Conservation (phyloP, 2,113 vertebrate species). For the Tringa solitaria region DNA sequence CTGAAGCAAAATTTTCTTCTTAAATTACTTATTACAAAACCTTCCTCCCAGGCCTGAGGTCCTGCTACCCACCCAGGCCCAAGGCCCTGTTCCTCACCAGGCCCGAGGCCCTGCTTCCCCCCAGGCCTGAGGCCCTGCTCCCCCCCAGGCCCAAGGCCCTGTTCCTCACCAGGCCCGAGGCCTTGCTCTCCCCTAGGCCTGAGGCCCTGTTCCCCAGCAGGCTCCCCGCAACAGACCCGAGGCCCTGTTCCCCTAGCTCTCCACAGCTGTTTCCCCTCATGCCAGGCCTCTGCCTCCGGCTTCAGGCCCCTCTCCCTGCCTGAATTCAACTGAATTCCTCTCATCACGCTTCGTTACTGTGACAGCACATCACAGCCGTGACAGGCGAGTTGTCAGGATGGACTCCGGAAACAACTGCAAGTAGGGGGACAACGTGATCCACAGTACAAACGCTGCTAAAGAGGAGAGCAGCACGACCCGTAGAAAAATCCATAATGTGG, state of each 20-base stretch:
- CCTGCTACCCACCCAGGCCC: too few relatives aligned
- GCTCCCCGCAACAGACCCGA: too few relatives aligned
- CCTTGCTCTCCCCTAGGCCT: too few relatives aligned
- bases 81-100: too few relatives aligned
- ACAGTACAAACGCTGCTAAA: neutral
- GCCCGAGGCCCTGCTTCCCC: too few relatives aligned
- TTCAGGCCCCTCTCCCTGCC: neutral
- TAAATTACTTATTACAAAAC: too few relatives aligned
- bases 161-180: too few relatives aligned
- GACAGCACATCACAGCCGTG: neutral
- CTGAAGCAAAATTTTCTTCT: too few relatives aligned
- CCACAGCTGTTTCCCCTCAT: neutral
- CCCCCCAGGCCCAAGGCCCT: too few relatives aligned
- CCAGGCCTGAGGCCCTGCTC: too few relatives aligned
- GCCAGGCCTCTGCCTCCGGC: accelerated
- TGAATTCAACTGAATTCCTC: neutral
- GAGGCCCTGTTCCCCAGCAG: too few relatives aligned
- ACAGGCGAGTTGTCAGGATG: neutral
- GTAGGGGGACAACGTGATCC: accelerated
- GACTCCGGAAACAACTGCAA: neutral
- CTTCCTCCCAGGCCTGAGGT: too few relatives aligned
- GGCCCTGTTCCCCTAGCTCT: neutral
- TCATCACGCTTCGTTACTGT: neutral
- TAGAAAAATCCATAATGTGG: neutral
- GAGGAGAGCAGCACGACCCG: accelerated